Conservation (phyloP, 1,140 invertebrate genomes). For the Melitaea cinxia region DNA sequence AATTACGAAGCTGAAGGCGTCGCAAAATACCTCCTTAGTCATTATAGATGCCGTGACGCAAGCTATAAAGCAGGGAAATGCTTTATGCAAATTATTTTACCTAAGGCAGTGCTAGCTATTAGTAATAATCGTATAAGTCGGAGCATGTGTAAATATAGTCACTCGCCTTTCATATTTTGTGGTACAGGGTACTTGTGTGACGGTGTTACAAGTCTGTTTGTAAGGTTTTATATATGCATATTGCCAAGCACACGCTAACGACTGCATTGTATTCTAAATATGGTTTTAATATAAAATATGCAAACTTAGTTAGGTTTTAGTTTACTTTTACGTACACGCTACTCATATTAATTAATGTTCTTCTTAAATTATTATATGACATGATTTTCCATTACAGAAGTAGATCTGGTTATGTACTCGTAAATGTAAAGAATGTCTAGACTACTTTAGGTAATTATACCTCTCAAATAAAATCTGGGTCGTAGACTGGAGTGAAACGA, state of each 20-base stretch:
- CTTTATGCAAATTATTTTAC: slow-evolving; percentile 73
- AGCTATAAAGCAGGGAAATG: slow-evolving; percentile 65
- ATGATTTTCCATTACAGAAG: not conserved
- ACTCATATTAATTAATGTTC: not conserved
- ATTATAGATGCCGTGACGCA: slow-evolving; percentile 71
- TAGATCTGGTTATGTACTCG: not conserved
- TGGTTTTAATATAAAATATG: slow-evolving; percentile 12
- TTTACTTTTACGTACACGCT: not conserved
- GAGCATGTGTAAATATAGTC: slow-evolving; percentile 44
- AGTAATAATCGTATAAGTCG: slow-evolving; percentile 51
- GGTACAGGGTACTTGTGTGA: slow-evolving; percentile 19
- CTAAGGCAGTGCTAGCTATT: slow-evolving; percentile 47
- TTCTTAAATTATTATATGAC: not conserved
- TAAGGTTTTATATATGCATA: slow-evolving; percentile 22
- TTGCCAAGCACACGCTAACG: slow-evolving; percentile 19
- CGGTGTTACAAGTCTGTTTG: slow-evolving; percentile 19
- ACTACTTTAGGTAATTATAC: slow-evolving; percentile 28
- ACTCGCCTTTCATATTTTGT: slow-evolving; percentile 37
- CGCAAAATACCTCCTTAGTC: slow-evolving; percentile 65
- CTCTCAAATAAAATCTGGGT: slow-evolving; percentile 37
- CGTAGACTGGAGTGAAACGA: slow-evolving; percentile 36
- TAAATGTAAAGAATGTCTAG: slow-evolving; percentile 8
- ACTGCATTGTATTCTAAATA: slow-evolving; percentile 16
- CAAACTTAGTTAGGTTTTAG: not conserved
- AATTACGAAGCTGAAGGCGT: slow-evolving; percentile 67